phyloP scores from a whole-genome alignment of 2,888 invertebrate genomes.

The Lasioglossum morio region DNA sequence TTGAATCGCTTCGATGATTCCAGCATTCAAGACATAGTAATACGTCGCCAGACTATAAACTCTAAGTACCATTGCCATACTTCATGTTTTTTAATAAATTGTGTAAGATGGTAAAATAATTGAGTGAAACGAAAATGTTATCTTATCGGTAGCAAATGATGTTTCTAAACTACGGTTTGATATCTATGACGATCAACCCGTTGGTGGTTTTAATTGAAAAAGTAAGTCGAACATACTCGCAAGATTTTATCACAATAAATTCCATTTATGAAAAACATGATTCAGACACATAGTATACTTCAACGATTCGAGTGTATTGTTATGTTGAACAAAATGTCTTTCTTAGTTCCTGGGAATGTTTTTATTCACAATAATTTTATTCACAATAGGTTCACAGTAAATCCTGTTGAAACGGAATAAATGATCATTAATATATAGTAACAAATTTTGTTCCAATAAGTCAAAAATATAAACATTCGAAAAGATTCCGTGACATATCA shows the following conservation, averaged over 20 bases:
- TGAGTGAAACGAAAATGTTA: not conserved
- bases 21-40: not conserved
- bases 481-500: not conserved
- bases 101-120: not conserved
- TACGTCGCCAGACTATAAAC: not conserved
- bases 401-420: not conserved
- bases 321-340: not conserved
- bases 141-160: not conserved
- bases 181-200: not conserved
- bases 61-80: not conserved
- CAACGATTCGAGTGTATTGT: not conserved
- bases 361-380: not conserved
- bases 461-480: not conserved
- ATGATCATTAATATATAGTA: not conserved
- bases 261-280: not conserved
- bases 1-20: not conserved
- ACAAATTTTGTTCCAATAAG: not conserved
- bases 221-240: not conserved
- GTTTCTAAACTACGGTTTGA: not conserved
- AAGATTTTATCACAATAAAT: not conserved
- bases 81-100: not conserved
- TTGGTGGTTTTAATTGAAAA: not conserved
- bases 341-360: not conserved
- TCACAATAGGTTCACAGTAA: not conserved
- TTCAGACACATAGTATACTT: not conserved